These are phyloP conservation scores for Caenorhabditis virilis DNA, from an alignment of 2,888 invertebrate genomes.

Conservation along the genomic window DNA sequence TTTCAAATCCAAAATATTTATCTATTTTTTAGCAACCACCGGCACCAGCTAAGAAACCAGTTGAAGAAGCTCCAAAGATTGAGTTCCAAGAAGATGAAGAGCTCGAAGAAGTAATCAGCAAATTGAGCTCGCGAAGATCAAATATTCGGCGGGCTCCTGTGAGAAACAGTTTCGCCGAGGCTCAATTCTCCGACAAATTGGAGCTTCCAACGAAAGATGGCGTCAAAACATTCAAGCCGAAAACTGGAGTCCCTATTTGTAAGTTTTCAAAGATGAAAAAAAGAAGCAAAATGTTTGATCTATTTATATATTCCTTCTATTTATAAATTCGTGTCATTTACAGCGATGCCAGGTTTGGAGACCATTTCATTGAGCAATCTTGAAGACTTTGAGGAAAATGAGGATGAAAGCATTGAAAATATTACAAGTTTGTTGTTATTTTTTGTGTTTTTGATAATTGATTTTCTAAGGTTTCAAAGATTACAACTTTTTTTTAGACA, in stretches of 20 bases:
- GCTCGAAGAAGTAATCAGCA: conserved; percentile 49
- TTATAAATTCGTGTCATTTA: no score
- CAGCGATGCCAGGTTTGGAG: conserved; percentile 3
- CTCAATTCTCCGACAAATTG: conserved; percentile 36
- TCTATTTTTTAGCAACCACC: conserved; percentile 3
- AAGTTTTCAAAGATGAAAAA: no score
- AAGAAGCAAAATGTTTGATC: background rate
- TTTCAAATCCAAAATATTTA: background rate
- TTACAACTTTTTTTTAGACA: no score
- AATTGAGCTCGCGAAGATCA: conserved; percentile 31
- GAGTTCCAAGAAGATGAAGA: conserved; percentile 47
- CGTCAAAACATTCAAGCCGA: conserved; percentile 34
- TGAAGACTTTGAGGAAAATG: background rate
- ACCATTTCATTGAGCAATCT: conserved; percentile 1
- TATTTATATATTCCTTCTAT: no score
- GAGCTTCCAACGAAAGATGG: conserved; percentile 31
- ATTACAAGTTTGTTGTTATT: no score
- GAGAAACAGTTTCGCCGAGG: conserved; percentile 35
- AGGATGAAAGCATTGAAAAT: no score
- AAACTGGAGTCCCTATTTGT: conserved; percentile 37
- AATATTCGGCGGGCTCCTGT: conserved; percentile 49
- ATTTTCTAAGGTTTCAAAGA: no score
- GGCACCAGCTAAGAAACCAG: conserved; percentile 17
- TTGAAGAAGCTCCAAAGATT: conserved; percentile 21
- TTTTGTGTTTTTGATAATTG: no score